Evolutionary conservation across 2,797 vertebrate species (phyloP).

Genomic region (Anabacerthia variegaticeps): DNA sequence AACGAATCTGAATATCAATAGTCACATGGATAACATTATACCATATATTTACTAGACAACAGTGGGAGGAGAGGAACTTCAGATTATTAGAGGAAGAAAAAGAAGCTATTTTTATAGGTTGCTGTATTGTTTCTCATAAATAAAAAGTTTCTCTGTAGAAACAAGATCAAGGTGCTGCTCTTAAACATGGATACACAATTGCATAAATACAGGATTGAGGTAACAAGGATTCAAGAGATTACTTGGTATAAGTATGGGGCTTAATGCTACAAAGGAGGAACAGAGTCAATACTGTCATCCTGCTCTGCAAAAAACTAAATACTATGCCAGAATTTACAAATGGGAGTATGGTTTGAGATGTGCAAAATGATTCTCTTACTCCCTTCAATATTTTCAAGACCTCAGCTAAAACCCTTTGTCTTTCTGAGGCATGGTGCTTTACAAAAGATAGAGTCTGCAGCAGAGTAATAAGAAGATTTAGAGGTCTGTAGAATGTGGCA

Average conservation of each 20-base stretch:
- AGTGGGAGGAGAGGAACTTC: neutral
- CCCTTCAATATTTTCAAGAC: neutral
- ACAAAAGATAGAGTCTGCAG: neutral
- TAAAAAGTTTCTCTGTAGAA: neutral
- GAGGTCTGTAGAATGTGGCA: neutral
- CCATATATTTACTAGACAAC: neutral
- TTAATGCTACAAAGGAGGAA: neutral
- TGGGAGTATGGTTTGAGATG: neutral
- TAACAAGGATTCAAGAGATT: neutral
- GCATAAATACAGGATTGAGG: neutral
- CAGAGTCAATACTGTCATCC: neutral
- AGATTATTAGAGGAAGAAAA: neutral
- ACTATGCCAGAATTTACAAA: neutral
- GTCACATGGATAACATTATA: neutral
- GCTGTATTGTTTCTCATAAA: neutral
- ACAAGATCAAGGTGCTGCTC: neutral
- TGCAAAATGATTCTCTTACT: neutral
- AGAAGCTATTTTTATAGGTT: neutral
- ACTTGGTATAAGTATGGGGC: neutral
- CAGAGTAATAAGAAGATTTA: neutral
- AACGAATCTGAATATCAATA: neutral
- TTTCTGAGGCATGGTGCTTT: neutral
- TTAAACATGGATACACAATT: neutral
- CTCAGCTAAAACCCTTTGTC: neutral
- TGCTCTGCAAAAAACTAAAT: neutral